phyloP scores from a whole-genome alignment of 2,797 vertebrate species.

The Cuniculus paca region DNA sequence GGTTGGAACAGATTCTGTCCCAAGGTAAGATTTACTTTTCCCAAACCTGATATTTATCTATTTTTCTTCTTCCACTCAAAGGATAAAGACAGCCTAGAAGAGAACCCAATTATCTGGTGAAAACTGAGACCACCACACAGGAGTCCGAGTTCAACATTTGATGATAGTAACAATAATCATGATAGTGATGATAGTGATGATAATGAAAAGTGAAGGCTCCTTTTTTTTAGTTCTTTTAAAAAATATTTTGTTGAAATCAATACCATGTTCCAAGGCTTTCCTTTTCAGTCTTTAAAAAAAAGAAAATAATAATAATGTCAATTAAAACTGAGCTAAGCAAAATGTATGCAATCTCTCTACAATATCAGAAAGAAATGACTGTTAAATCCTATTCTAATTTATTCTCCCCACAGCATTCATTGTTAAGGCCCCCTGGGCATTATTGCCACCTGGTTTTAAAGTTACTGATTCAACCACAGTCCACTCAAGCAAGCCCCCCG shows the following conservation, averaged over 20 bases:
- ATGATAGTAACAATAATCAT: conserved; percentile 22
- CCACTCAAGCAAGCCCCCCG: neutral
- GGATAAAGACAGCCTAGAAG: neutral
- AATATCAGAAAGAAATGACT: conserved; percentile 21
- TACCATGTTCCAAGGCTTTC: neutral
- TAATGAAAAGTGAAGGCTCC: neutral
- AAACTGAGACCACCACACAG: neutral
- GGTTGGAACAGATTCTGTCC: neutral
- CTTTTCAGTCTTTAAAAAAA: conserved; percentile 33
- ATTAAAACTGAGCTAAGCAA: conserved; percentile 60
- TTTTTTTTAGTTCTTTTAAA: conserved; percentile 22
- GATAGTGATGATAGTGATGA: neutral
- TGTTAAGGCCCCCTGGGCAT: conserved; percentile 2
- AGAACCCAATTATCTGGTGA: conserved; percentile 5
- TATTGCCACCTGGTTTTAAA: conserved; percentile 38
- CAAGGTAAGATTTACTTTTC: conserved; percentile 11
- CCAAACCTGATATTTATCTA: neutral
- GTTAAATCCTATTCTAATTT: conserved; percentile 40
- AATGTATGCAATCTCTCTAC: conserved; percentile 49
- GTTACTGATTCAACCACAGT: conserved; percentile 43
- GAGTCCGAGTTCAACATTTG: neutral
- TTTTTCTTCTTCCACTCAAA: conserved; percentile 16
- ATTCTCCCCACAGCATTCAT: conserved; percentile 13
- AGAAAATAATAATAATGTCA: conserved; percentile 18
- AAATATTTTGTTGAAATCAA: conserved; percentile 7